Evolutionary conservation across 2,797 vertebrate species (phyloP).

Genomic region (Sebastes dallii): DNA sequence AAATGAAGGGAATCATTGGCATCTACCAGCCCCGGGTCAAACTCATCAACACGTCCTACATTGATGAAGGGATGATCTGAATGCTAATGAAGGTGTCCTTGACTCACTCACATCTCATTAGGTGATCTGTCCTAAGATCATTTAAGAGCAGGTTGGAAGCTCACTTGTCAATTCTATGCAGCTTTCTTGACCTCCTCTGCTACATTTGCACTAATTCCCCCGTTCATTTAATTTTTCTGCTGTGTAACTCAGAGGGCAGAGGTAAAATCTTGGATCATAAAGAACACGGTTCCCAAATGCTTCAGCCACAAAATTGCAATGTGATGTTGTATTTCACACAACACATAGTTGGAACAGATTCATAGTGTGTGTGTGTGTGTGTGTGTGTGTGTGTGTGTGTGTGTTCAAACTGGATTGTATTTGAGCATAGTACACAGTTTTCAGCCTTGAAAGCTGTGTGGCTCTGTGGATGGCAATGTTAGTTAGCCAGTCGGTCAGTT

Average conservation of each 20-base stretch:
- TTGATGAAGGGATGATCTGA: constrained; percentile 62
- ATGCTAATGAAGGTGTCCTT: constrained; percentile 75
- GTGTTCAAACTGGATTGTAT: neutral
- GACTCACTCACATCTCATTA: constrained; percentile 55
- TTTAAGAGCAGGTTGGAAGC: constrained; percentile 32
- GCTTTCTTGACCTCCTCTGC: constrained; percentile 5
- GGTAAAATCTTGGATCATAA: neutral
- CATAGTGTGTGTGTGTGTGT: neutral
- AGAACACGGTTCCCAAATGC: neutral
- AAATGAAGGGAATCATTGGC: constrained; percentile 69
- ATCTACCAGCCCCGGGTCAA: constrained; percentile 72
- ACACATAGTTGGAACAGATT: neutral
- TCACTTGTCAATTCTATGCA: constrained; percentile 13
- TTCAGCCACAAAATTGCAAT: neutral
- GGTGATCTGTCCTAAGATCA: constrained; percentile 48
- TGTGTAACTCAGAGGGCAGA: neutral
- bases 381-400: too few relatives aligned
- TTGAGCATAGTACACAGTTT: neutral
- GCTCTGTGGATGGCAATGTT: neutral
- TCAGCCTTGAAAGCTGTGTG: neutral
- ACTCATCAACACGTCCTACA: constrained; percentile 70
- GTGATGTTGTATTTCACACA: neutral
- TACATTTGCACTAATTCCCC: constrained; percentile 7
- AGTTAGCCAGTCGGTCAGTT: neutral
- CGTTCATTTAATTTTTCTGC: neutral